Evolutionary conservation across 2,113 vertebrate species (phyloP), one percentile per base, ranked within the genome.

Genomic region (Gasterosteus nipponicus): DNA sequence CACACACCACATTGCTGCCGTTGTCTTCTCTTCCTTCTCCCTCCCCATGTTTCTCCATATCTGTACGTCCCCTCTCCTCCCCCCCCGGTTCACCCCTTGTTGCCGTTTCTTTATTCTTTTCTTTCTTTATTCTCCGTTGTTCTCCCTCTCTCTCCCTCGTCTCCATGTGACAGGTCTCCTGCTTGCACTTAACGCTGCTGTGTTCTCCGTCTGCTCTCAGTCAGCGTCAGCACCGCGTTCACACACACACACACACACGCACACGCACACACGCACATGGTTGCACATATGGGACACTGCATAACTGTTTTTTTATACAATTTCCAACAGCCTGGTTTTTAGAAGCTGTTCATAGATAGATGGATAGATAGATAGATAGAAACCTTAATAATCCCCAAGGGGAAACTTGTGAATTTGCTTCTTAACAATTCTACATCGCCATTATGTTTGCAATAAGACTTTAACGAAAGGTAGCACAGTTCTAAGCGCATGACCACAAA

Each of bases 1-100:
- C 78, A 75, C 73, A 75, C 59, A 81, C 33, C 85, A 90, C 79
- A 89, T 90, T 86, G 86, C 67, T 8, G 70, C 66, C 78, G 47
- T 73, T 83, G 67, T 65, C 60, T 72, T 65, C 33, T n/a, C 44
- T 49, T 0, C 1, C 38, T 53, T 44, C 33, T 73, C 18, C 57
- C 29, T 39, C 49, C 46, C 39, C 58, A 66, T 54, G 63, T 83
- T 74, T 75, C 54, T 44, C 51, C 78, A 49, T 57, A 56, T 81
- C 54, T 19, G 2, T 58, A 64, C 70, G 67, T 69, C 65, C 29
- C 49, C 16, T 71, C 26, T 31, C 22, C 7, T 4, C 10, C 29
- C 47, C 14, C 19, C 4, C 6, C 10, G 63, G 5, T 77, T 84
- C 51, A 35, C 64, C 42, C 22, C 53, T 3, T 35, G 51, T 69